Conservation (phyloP, 2,113 vertebrate species). For the Ictalurus furcatus region DNA sequence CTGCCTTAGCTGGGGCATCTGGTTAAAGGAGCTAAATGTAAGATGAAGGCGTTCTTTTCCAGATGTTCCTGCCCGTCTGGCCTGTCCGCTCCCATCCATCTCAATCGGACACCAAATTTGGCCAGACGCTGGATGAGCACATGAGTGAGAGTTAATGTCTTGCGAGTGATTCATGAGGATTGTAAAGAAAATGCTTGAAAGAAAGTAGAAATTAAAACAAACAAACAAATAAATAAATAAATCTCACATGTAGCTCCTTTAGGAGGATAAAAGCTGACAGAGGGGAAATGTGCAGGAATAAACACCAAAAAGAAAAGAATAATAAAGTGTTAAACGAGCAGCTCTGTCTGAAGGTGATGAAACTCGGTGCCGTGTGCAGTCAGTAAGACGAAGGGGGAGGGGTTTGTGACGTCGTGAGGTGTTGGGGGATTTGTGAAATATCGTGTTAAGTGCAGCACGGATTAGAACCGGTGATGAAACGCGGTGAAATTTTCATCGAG, state of each 20-base stretch:
- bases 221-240: not conserved
- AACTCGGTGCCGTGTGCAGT: not conserved
- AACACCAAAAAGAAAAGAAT: not conserved
- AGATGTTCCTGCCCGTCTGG: slow-evolving; percentile 1
- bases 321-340: not conserved
- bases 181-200: slow-evolving; percentile 6
- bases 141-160: slow-evolving; percentile 24
- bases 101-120: not conserved
- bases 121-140: slow-evolving; percentile 4
- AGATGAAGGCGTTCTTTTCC: slow-evolving; percentile 13
- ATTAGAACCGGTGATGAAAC: not conserved
- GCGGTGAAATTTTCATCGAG: not conserved
- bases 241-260: slow-evolving; percentile 43
- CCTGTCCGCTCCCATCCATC: not conserved
- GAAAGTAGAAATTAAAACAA: not conserved
- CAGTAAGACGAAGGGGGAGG: not conserved
- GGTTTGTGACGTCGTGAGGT: not conserved
- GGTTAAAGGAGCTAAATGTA: slow-evolving; percentile 41
- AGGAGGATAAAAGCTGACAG: slow-evolving; percentile 13
- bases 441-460: not conserved
- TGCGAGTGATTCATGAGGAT: slow-evolving; percentile 18
- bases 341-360: not conserved
- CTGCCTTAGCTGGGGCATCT: not conserved
- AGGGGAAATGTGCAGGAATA: not conserved
- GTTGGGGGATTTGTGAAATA: not conserved